Evolutionary conservation across 2,888 invertebrate genomes (phyloP).

Genomic region (Acheta domesticus): DNA sequence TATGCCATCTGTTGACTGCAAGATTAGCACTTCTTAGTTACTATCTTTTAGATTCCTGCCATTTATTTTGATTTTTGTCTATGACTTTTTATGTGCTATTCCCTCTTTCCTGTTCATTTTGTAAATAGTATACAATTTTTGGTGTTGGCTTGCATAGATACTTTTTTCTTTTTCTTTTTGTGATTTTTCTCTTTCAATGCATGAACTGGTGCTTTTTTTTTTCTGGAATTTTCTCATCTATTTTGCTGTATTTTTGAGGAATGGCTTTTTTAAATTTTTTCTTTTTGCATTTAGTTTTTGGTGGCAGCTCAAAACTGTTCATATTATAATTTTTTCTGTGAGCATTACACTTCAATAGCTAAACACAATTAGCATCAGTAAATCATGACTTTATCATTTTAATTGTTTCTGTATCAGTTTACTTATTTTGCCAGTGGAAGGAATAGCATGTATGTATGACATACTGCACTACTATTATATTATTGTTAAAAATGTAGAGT

Average conservation of each 20-base stretch:
- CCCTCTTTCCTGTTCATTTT: background rate
- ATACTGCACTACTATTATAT: no score
- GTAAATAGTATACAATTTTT: background rate
- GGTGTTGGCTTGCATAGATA: background rate
- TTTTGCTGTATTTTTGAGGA: constrained; percentile 3
- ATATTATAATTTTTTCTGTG: no score
- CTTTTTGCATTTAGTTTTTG: background rate
- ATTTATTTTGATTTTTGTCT: constrained; percentile 22
- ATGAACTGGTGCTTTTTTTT: background rate
- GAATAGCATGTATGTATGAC: no score
- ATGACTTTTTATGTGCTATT: constrained; percentile 18
- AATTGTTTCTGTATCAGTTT: no score
- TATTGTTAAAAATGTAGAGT: no score
- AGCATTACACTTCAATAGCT: no score
- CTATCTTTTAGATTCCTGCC: constrained; percentile 23
- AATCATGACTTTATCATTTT: no score
- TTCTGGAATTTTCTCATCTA: background rate
- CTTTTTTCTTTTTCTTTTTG: constrained; percentile 20
- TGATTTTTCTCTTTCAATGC: background rate
- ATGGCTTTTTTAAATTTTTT: constrained; percentile 11
- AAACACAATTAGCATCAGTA: no score
- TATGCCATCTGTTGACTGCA: constrained; percentile 8
- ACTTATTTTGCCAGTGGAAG: no score
- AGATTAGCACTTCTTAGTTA: background rate
- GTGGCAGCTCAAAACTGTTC: background rate